Evolutionary conservation across 2,888 invertebrate genomes (phyloP), one percentile per base, ranked within the genome.

Genomic region (Cinara cedri): DNA sequence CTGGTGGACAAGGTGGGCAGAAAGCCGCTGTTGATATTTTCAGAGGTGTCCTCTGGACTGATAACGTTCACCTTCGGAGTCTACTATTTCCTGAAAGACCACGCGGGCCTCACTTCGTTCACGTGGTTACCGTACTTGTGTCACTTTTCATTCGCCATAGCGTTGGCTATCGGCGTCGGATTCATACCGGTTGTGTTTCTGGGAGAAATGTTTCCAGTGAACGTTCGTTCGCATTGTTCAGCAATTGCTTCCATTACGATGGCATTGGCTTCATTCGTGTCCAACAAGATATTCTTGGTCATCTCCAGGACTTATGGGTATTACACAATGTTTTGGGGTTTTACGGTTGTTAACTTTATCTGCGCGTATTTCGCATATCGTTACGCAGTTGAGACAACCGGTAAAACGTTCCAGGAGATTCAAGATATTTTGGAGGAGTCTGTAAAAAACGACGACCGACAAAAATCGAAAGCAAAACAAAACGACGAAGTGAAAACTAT

Each of bases 341-440:
- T 90, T 75, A 90, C 91, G 0, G 86, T 90, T 74, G 85, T 89
- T 82, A 90, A 89, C 84, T 89, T 91, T 0, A 19, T 81, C 0
- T 82, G 82, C 21, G 70, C 82, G 83, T 49, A 19, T 34, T 60
- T 49, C 34, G 49, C 68, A 11, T 83, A 88, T 72, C 85, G 88
- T 42, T 85, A 88, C 82, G 87, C 91, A n/a, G 91, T 91, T 2
- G 92, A 92, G 86, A 92, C 92, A 1, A 91, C 90, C 85, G 91
- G 91, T 75, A 91, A 91, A 84, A 90, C 90, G 8, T 88, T 92
- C 84, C 88, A 90, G 71, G 89, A 90, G 83, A 92, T 92, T 83
- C 91, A 92, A 84, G 88, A 89, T 34, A 88, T 89, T 80, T 86
- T 92, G 8, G 68, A 57, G 2, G 21, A 68, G 1, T 34, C 10